Evolutionary conservation across 2,113 vertebrate genomes (phyloP).

Genomic region (Gymnobelideus leadbeateri): DNA sequence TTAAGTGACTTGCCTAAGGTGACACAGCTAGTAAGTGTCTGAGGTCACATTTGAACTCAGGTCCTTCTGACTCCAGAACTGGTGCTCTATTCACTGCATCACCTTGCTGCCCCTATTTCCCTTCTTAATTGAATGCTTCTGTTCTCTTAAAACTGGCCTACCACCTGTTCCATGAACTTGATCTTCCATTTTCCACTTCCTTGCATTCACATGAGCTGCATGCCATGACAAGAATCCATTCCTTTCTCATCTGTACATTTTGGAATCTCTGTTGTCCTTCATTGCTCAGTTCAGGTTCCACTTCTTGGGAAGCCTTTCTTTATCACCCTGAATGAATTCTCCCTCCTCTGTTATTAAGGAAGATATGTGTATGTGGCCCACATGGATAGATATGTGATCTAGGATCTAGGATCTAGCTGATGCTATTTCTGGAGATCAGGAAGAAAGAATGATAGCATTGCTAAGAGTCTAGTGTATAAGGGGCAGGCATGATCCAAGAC

Average conservation of each 20-base stretch:
- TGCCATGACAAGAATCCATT: background rate
- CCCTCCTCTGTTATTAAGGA: background rate
- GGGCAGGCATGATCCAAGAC: background rate
- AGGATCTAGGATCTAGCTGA: background rate
- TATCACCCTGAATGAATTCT: background rate
- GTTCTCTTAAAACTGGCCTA: background rate
- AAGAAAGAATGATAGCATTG: background rate
- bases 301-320: background rate
- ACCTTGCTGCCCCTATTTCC: too few relatives aligned
- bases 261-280: background rate
- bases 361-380: background rate
- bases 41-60: too few relatives aligned
- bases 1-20: too few relatives aligned
- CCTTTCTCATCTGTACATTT: background rate
- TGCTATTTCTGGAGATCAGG: background rate
- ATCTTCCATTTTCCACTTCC: background rate
- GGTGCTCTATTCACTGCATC: too few relatives aligned
- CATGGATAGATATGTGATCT: background rate
- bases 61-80: too few relatives aligned
- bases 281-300: background rate
- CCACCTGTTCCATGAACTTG: background rate
- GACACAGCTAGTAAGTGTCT: too few relatives aligned
- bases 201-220: background rate
- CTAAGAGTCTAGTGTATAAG: background rate
- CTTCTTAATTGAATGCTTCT: background rate